Evolutionary conservation across 2,113 vertebrate species (phyloP).

Genomic region (Entosphenus tridentatus): DNA sequence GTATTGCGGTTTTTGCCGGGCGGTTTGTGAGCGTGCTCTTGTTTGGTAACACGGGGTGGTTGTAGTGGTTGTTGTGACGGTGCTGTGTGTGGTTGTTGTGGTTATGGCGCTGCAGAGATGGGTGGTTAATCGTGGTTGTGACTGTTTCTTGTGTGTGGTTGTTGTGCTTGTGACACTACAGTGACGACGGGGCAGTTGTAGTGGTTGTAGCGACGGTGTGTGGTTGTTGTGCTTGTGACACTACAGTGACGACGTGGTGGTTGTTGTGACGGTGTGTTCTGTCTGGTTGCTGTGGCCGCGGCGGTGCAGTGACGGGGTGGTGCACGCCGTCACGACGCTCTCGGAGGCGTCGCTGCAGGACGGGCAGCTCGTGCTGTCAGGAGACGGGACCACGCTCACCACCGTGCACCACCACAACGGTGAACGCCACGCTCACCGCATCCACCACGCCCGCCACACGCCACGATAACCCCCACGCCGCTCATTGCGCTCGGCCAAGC

Average conservation of each 20-base stretch:
- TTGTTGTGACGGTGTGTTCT: not conserved
- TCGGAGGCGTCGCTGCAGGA: constrained; percentile 92
- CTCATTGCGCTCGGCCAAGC: too few relatives aligned
- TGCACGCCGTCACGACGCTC: constrained; percentile 80
- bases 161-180: not conserved
- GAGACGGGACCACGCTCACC: constrained; percentile 21
- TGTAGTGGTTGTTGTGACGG: not conserved
- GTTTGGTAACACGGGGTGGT: constrained; percentile 10
- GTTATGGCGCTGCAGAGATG: not conserved
- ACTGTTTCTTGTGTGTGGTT: not conserved
- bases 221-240: not conserved
- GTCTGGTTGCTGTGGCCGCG: not conserved
- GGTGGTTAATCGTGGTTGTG: not conserved
- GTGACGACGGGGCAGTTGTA: not conserved
- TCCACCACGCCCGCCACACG: too few relatives aligned
- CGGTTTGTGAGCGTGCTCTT: constrained; percentile 10
- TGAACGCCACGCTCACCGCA: not conserved
- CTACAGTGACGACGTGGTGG: not conserved
- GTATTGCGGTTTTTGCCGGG: not conserved
- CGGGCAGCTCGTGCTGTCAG: constrained; percentile 82
- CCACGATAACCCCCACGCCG: too few relatives aligned
- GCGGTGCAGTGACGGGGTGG: constrained; percentile 60
- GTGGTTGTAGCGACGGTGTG: not conserved
- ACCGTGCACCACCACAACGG: not conserved
- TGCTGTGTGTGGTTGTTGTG: not conserved